These are phyloP conservation scores for Sialia sialis DNA, from an alignment of 2,113 vertebrate species.

Conservation along the genomic window DNA sequence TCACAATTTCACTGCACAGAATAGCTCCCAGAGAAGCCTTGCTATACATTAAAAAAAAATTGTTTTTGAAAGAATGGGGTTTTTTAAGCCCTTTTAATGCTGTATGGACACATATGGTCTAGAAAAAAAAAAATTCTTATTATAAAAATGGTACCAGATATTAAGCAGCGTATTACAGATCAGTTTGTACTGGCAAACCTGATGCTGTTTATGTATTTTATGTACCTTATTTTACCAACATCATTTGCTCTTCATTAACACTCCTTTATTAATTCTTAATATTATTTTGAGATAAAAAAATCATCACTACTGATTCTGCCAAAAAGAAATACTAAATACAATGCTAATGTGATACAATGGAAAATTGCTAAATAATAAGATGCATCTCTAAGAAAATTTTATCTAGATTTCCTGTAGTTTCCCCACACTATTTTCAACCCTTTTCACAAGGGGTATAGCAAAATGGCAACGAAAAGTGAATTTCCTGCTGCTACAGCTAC, in stretches of 20 bases:
- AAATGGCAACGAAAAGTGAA: slow-evolving; percentile 45
- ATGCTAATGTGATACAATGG: not conserved
- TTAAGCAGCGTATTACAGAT: not conserved
- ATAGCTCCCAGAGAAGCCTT: not conserved
- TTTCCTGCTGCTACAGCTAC: slow-evolving; percentile 52
- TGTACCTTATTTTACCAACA: not conserved
- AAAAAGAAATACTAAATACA: not conserved
- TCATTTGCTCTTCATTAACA: not conserved
- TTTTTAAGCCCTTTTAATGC: not conserved
- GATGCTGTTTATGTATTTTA: not conserved
- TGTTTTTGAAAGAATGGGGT: not conserved
- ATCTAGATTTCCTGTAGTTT: slow-evolving; percentile 41
- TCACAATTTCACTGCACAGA: not conserved
- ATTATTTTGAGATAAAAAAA: not conserved
- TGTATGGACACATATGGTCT: not conserved
- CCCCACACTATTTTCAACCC: slow-evolving; percentile 38
- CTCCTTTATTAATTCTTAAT: not conserved
- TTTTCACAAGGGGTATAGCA: slow-evolving; percentile 43
- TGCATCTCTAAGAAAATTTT: slow-evolving; percentile 16
- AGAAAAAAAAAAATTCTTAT: no score
- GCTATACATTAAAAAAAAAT: not conserved
- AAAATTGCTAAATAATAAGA: slow-evolving; percentile 33
- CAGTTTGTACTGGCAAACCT: not conserved
- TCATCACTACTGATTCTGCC: not conserved
- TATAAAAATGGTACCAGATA: not conserved